phyloP scores from a whole-genome alignment of 2,888 invertebrate species.

The Holacanthella duospinosa region DNA sequence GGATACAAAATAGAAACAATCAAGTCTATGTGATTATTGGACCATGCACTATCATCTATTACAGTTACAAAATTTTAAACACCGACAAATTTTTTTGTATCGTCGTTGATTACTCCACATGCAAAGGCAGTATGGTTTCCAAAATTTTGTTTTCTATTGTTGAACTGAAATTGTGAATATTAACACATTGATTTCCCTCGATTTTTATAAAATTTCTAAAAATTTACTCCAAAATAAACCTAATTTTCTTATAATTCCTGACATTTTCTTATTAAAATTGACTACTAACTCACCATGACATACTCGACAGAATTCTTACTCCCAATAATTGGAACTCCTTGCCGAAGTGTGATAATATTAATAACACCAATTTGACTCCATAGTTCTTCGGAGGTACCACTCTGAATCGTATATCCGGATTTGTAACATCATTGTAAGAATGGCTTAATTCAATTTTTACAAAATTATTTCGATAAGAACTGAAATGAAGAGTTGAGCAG shows the following conservation, averaged over 20 bases:
- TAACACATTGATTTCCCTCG: too few relatives aligned
- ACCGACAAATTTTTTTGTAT: neutral
- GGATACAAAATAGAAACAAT: too few relatives aligned
- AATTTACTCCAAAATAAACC: too few relatives aligned
- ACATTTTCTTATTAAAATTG: too few relatives aligned
- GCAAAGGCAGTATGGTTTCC: neutral
- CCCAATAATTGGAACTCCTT: neutral
- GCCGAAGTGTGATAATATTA: neutral
- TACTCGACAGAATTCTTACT: neutral
- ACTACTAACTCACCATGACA: neutral
- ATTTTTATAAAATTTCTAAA: too few relatives aligned
- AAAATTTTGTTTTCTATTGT: too few relatives aligned
- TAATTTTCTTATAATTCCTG: too few relatives aligned
- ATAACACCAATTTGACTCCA: neutral
- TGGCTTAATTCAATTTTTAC: neutral
- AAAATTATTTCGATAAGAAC: neutral
- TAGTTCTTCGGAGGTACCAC: neutral
- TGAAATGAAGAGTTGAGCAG: neutral
- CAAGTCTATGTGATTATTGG: too few relatives aligned
- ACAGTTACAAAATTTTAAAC: too few relatives aligned
- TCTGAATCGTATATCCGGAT: neutral
- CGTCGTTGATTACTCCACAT: neutral
- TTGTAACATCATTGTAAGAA: neutral
- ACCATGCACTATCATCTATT: too few relatives aligned
- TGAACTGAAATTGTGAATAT: too few relatives aligned